Percentiles rank a stretch among this genome's conserved stretches.
Evolutionary conservation across 2,797 vertebrate genomes (phyloP).

Genomic region (Monodelphis domestica): DNA sequence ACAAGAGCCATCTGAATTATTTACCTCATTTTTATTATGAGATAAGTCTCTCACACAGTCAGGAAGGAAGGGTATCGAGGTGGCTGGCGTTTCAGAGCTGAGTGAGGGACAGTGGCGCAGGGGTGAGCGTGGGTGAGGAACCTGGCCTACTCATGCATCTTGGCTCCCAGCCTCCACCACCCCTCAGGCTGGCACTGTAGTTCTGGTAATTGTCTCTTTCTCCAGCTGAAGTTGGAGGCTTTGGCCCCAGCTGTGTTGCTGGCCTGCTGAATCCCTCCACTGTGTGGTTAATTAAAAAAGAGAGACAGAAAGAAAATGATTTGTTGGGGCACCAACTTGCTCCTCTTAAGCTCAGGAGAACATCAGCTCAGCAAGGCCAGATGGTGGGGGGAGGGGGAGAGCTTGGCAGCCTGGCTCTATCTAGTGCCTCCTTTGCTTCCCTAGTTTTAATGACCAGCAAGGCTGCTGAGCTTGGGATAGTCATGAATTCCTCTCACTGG

Average conservation of each 20-base stretch:
- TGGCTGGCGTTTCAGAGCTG: constrained; percentile 46
- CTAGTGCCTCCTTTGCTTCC: background rate
- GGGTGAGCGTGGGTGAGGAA: background rate
- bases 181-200: background rate
- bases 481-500: no score
- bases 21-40: constrained; percentile 63
- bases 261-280: constrained; percentile 2
- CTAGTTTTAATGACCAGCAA: background rate
- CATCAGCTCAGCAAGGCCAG: background rate
- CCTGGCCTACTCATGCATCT: background rate
- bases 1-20: background rate
- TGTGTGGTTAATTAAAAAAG: background rate
- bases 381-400: background rate
- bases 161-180: background rate
- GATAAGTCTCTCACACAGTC: constrained; percentile 72
- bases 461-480: background rate
- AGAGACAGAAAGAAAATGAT: background rate
- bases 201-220: constrained; percentile 19
- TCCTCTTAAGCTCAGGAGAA: background rate
- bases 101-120: constrained; percentile 40
- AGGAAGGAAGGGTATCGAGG: constrained; percentile 68
- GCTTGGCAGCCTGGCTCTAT: accelerated
- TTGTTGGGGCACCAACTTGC: background rate
- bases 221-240: constrained; percentile 28
- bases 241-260: constrained; percentile 24